phyloP scores from a whole-genome alignment of 92 coral and sea anemone species.

The Palythoa heliodiscus region DNA sequence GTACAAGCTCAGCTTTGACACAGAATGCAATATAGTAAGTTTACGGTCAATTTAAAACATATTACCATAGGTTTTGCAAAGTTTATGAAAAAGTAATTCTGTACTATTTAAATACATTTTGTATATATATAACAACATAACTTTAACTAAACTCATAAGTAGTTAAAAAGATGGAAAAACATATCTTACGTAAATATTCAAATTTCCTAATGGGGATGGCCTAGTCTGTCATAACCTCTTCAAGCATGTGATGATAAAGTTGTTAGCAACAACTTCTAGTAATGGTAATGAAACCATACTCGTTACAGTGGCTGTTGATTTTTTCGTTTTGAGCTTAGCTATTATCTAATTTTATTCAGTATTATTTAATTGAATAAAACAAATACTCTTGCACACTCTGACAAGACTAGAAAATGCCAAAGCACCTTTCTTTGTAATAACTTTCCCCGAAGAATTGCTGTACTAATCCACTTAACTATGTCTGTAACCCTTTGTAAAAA shows the following conservation, averaged over 20 bases:
- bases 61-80: background rate
- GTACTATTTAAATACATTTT: background rate
- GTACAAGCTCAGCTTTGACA: slow-evolving; percentile 2
- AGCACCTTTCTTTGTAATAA: background rate
- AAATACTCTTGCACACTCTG: background rate
- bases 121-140: background rate
- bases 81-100: background rate
- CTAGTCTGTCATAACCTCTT: background rate
- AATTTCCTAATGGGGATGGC: too few relatives aligned
- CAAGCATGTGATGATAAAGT: background rate
- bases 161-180: too few relatives aligned
- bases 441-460: background rate
- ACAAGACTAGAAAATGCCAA: background rate
- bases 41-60: background rate
- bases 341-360: too few relatives aligned
- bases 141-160: background rate
- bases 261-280: background rate
- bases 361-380: background rate
- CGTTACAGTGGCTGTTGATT: background rate
- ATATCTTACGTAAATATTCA: too few relatives aligned
- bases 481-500: background rate
- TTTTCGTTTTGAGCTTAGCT: background rate
- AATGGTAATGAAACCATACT: too few relatives aligned
- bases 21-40: slow-evolving; percentile 1
- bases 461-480: background rate